Base-by-base conservation (phyloP, 2,888 invertebrate species). In the Pomacea canaliculata region DNA sequence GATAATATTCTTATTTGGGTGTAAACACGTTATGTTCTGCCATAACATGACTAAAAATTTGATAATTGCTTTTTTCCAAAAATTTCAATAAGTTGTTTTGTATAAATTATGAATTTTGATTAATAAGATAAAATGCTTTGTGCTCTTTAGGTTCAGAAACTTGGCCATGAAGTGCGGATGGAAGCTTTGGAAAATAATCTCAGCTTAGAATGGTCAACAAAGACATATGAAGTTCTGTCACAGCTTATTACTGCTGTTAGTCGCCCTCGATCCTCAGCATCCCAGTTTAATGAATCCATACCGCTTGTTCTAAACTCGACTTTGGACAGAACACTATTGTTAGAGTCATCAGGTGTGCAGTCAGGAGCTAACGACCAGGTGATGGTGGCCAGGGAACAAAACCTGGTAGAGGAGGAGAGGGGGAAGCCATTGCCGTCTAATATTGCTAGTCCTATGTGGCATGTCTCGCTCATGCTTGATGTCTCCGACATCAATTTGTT, bases 161-260 rank as follows among this genome's bases (percentile, higher is more conserved):
- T 87, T 2, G 84, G 84, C 10, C 71, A 80, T 7, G 86, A 86
- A 66, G 66, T 88, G 62, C 83, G 83, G 23, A 27, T 88, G 23
- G 86, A 88, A 60, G 84, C 84, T 0, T 86, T 87, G 85, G 77
- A 84, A 63, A 85, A 88, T 81, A 86, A 89, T 78, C 70, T 88
- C 8, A 89, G 88, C 74, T 19, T 88, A 23, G 90, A 90, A 76
- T 86, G 88, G 86, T 89, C 89, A 7, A 81, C 88, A 5, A 82
- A 76, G 51, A 83, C 86, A 0, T 78, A 86, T 46, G 79, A 79
- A 69, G 80, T 85, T n/a, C 71, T 87, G 19, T 78, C 82, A 12
- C 84, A 84, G 23, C 78, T 89, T 62, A 73, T 85, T 8, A 80
- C 81, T 48, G 83, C 86, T 5, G 72, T 88, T 51, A 76, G 75